phyloP scores from a whole-genome alignment of 2,888 invertebrate genomes.

The Craniophora ligustri region DNA sequence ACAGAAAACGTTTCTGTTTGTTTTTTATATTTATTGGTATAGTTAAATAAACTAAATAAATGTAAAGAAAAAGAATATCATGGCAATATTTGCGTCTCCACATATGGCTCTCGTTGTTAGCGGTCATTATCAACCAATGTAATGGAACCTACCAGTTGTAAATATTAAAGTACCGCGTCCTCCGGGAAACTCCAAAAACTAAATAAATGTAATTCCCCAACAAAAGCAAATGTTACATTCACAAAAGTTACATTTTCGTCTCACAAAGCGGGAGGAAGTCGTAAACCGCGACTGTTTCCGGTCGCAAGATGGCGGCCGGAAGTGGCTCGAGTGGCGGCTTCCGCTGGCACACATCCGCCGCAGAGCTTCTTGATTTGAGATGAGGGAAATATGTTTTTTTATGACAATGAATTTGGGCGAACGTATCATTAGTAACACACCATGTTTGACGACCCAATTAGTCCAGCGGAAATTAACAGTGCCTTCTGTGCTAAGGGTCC shows the following conservation, averaged over 20 bases:
- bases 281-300: constrained; percentile 75
- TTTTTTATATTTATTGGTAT: too few species aligned
- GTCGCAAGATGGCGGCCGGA: constrained; percentile 83
- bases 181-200: background rate
- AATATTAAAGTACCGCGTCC: background rate
- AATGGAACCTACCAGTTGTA: background rate
- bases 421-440: too few species aligned
- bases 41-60: too few species aligned
- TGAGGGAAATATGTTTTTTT: constrained; percentile 48
- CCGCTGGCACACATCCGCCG: constrained; percentile 75
- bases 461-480: too few species aligned
- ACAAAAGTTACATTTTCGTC: constrained; percentile 57
- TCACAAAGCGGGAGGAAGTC: constrained; percentile 76
- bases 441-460: too few species aligned
- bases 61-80: too few species aligned
- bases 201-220: constrained; percentile 24
- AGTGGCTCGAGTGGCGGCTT: constrained; percentile 73
- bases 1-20: too few species aligned
- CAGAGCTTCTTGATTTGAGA: constrained; percentile 56
- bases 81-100: too few species aligned
- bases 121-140: background rate
- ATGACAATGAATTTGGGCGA: too few species aligned
- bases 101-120: too few species aligned
- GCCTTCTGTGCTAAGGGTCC: too few species aligned
- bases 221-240: constrained; percentile 50